Base-by-base conservation (phyloP, 2,888 invertebrate species). In the Cryptus viduatorius region DNA sequence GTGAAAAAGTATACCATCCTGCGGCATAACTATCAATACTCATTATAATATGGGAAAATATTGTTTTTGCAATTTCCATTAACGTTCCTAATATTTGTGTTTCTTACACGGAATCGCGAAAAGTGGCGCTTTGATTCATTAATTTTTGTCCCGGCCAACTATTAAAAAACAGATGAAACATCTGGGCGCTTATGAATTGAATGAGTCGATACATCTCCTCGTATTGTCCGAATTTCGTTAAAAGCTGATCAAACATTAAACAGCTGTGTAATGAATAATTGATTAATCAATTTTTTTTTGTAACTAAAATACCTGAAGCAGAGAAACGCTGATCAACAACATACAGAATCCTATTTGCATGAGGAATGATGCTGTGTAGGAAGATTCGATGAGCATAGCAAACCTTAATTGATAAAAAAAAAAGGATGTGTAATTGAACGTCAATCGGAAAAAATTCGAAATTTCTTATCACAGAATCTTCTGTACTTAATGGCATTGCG, bases 61-160 rank as follows among this genome's bases (percentile, higher is more conserved):
- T 59, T 19, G 7, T 29, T 24, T 29, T 1, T 59, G 4, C n/a
- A 1, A 12, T 48, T 29, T 29, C 1, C 24, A 12, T 12, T 3
- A 12, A 12, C 48, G 59, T 24, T 5, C 12, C 24, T 56, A 59
- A 29, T 59, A 19, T 29, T 3, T 8, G 8, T 37, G 37, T 37
- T 4, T 76, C 83, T 83, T 50, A 83, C 79, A 80, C 42, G n/a
- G 83, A 83, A 42, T 77, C 72, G 3, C 79, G 42, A 4, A 83
- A 80, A 50, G 14, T 44, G 10, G 12, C 31, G 42, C 76, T 67
- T 19, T 76, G 48, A 72, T 83, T 76, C 10, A 83, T 37, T 44
- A 80, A 72, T 31, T 73, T 80, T 77, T 83, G 83, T 0, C 83
- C 79, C n/a, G 80, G 80, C 83, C 83, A 83, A 77, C 83, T 83